Conservation (phyloP, 2,113 vertebrate genomes). For the Cheirogaleus medius region DNA sequence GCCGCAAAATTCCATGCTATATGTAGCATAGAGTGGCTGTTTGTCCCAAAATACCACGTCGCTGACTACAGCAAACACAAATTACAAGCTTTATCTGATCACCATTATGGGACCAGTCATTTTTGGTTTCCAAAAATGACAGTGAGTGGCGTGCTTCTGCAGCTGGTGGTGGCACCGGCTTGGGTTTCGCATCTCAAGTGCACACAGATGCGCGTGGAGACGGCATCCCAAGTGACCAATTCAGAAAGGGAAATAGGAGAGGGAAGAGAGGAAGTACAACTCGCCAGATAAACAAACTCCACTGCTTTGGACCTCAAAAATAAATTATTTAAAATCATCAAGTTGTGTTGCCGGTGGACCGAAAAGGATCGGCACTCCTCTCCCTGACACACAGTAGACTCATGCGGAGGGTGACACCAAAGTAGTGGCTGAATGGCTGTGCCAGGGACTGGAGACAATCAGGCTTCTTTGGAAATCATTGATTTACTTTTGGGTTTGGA, state of each 20-base stretch:
- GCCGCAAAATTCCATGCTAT: conserved; percentile 87
- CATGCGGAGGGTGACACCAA: neutral
- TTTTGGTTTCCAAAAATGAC: conserved; percentile 84
- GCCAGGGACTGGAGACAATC: neutral
- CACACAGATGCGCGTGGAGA: conserved; percentile 57
- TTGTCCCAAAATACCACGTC: conserved; percentile 84
- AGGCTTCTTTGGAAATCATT: neutral
- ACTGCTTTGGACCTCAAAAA: neutral
- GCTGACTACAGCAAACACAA: conserved; percentile 88
- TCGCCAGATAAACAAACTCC: neutral
- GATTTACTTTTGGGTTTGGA: neutral
- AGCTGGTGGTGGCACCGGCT: conserved; percentile 73
- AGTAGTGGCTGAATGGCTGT: neutral
- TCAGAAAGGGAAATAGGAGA: conserved; percentile 61
- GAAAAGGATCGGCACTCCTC: neutral
- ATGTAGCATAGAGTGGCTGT: conserved; percentile 85
- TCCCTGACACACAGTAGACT: neutral
- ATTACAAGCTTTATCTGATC: conserved; percentile 87
- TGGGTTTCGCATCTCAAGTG: conserved; percentile 72
- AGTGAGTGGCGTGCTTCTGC: conserved; percentile 70
- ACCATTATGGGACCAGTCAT: conserved; percentile 80
- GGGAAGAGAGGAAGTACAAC: conserved; percentile 54
- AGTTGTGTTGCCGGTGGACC: neutral
- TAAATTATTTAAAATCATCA: neutral
- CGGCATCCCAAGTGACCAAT: conserved; percentile 44